Percentiles rank a stretch among this genome's conserved stretches.
These are phyloP conservation scores for Mesorhabditis spiculigera DNA, from an alignment of 2,888 invertebrate species.

Conservation along the genomic window DNA sequence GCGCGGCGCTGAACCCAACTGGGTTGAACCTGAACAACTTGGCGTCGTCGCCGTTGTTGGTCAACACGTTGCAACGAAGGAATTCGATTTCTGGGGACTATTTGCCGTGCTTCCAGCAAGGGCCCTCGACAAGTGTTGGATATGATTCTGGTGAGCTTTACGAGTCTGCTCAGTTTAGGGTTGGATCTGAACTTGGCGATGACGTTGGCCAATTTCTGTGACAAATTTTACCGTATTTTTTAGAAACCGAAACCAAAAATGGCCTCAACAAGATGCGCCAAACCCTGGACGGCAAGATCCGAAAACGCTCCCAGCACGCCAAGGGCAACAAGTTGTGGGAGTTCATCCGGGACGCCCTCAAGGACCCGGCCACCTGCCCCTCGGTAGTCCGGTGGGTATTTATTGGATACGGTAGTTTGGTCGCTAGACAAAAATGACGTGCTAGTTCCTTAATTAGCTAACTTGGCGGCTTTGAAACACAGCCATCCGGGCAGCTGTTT, in stretches of 20 bases:
- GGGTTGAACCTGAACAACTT: constrained; percentile 5
- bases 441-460: too few species aligned
- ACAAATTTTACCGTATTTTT: background rate
- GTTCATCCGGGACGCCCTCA: constrained; percentile 77
- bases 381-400: constrained; percentile 67
- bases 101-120: constrained; percentile 2
- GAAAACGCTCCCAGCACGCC: constrained; percentile 58
- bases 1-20: background rate
- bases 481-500: too few species aligned
- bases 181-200: background rate
- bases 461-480: too few species aligned
- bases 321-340: constrained; percentile 71
- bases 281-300: constrained; percentile 56
- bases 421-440: too few species aligned
- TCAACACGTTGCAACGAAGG: background rate
- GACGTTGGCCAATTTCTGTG: background rate
- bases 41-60: constrained; percentile 1
- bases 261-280: constrained; percentile 27
- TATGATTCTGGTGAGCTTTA: background rate
- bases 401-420: background rate
- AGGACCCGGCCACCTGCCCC: constrained; percentile 75
- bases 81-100: constrained; percentile 3
- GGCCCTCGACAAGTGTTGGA: constrained; percentile 3
- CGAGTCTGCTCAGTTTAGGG: background rate
- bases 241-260: constrained; percentile 25